Evolutionary conservation across 2,888 invertebrate species (phyloP), one percentile per base, ranked within the genome.

Genomic region (Tupiocoris notatus): DNA sequence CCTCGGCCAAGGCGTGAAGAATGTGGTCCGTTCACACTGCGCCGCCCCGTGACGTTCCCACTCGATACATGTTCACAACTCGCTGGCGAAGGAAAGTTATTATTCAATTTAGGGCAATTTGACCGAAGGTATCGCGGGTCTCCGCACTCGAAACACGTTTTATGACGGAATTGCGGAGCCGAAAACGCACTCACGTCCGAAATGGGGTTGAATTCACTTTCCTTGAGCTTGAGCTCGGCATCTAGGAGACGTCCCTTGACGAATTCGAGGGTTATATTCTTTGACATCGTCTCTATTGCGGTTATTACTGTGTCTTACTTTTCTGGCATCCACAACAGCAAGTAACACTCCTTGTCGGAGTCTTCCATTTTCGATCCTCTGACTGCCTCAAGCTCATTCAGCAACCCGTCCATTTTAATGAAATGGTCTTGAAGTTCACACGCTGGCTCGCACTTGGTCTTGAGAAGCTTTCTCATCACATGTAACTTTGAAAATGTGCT

Each of bases 351-450:
- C 68, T 68, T 68, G 20, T 68, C 68, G 21, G 56, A 62, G n/a
- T 68, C 68, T 2, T 68, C 56, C 1, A 68, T 57, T 17, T 68
- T 62, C 21, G 68, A 54, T 16, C 68, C 68, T n/a, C n/a, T n/a
- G n/a, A 57, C 17, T 12, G 25, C 68, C 20, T 68, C 68, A 54
- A 68, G 54, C 17, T 68, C 57, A 17, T 23, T n/a, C 2, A 17
- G 21, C 12, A 56, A n/a, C n/a, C 21, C 57, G 12, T 56, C 56
- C 25, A 68, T 39, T 12, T 68, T 68, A 2, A 68, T 3, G 12
- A 68, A 68, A 62, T 68, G 68, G 58, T 68, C 61, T 57, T 68
- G 3, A 1, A 68, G 12, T 16, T 61, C 17, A 1, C 54, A 18
- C 39, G 22, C n/a, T n/a, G n/a, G n/a, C 22, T 20, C 54, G 21